Evolutionary conservation across 1,140 invertebrate species (phyloP), one percentile per base, ranked within the genome.

Genomic region (Sipha flava): DNA sequence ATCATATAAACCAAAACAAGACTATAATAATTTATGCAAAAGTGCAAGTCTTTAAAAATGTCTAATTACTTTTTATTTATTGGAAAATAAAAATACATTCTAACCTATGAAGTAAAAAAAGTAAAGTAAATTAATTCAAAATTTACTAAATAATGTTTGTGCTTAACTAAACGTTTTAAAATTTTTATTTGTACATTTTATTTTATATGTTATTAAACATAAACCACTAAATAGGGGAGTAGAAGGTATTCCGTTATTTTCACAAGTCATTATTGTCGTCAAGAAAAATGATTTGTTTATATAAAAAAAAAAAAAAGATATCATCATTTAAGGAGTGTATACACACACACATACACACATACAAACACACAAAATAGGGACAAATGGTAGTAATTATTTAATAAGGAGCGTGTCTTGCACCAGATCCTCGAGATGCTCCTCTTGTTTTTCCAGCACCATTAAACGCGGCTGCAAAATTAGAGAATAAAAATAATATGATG

Each of bases 351-450:
- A 77, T 34, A 68, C 66, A 54, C 37, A 72, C 31, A 73, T 52
- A 79, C 23, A 43, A 59, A 70, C 29, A 66, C 66, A 34, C 37
- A 77, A 40, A 79, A 26, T 62, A 43, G 47, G 52, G 45, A 75
- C 43, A n/a, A 77, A 52, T 37, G 31, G 62, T 64, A 49, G 18
- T 59, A 23, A 52, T n/a, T 45, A 26, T 59, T 81, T 83, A 83
- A 79, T 83, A 87, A 80, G 86, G 86, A 82, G 86, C 85, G 83
- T 87, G 86, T 81, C 86, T 83, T 26, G 85, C 85, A 79, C 86
- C 86, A 59, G 85, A 85, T 80, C 83, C 83, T 64, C 83, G 52
- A 29, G 73, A 77, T 57, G 73, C 52, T 18, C 73, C 73, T 77
- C 72, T 77, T 23, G 73, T 40, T 59, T 77, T 77, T 57, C 73